Percentiles rank a stretch among this genome's conserved stretches.
Evolutionary conservation across 2,797 vertebrate genomes (phyloP).

Genomic region (Trachops cirrhosus): DNA sequence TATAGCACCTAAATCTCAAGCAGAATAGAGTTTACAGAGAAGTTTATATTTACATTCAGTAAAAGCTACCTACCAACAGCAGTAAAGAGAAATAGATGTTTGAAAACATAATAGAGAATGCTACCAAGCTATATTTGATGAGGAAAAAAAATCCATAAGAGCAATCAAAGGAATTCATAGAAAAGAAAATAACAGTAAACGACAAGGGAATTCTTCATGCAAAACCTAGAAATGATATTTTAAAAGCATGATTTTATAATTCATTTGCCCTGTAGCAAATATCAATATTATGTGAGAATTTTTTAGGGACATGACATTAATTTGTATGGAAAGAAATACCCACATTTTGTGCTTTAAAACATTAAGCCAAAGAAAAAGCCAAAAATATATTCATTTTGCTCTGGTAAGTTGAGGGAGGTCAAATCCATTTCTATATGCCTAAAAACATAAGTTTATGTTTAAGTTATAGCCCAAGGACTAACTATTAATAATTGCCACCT

Average conservation of each 20-base stretch:
- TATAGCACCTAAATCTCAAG: background rate
- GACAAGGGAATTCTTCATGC: background rate
- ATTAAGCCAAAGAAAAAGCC: background rate
- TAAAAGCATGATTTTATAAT: conserved; percentile 47
- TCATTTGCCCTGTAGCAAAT: conserved; percentile 52
- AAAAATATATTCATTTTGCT: background rate
- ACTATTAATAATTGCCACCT: conserved; percentile 33
- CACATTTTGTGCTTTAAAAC: background rate
- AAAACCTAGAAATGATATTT: conserved; percentile 40
- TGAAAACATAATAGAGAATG: conserved; percentile 19
- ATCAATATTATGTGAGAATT: conserved; percentile 54
- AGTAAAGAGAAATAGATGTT: conserved; percentile 42
- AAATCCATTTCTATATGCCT: background rate
- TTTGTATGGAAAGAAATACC: conserved; percentile 32
- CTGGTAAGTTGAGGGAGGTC: background rate
- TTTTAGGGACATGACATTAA: conserved; percentile 45
- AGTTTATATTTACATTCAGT: background rate
- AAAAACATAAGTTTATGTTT: background rate
- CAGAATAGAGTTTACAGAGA: background rate
- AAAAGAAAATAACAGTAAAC: conserved; percentile 36
- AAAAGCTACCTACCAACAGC: background rate
- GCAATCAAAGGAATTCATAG: conserved; percentile 27
- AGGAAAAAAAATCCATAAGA: conserved; percentile 9
- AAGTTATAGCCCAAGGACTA: background rate
- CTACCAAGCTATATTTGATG: background rate